Evolutionary conservation across 2,888 invertebrate genomes (phyloP), one percentile per base, ranked within the genome.

Genomic region (Cabera pusaria): DNA sequence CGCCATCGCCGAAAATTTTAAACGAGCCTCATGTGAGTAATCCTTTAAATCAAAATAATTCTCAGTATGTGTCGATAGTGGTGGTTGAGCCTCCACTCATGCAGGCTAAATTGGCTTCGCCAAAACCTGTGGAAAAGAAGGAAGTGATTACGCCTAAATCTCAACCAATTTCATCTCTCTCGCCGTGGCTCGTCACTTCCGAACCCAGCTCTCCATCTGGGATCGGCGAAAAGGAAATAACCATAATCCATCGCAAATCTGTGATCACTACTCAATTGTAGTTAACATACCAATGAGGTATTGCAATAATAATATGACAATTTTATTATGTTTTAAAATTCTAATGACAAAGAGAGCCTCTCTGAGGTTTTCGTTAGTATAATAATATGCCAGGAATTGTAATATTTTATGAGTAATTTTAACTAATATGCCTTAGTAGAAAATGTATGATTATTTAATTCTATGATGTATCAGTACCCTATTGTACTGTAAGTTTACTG

Each of bases 231-330:
- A 87, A 92, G 62, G 90, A 91, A 61, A 92, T 93, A 48, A 92
- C 93, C 26, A 91, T 93, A 34, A 94, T 96, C 53, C 93, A 95
- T 65, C 92, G 96, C 56, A 96, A 96, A 84, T 95, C 96, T 44
- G 96, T 96, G 63, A 96, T 96, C 59, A 96, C 96, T 50, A 96
- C 96, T 46, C 96, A 96, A 79, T 90, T 96, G 35, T 86, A 76
- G 57, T 26, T 6, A 21, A 29, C n/a, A 24, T 34, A 12, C 18
- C 11, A 5, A 6, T 12, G 14, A 11, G 11, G 26, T 27, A 17
- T 22, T 14, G 14, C n/a, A 22, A 16, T 21, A 9, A 5, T 2
- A 26, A 21, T 31, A 46, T 46, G 51, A 44, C 45, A 44, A 49
- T 34, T 46, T 37, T 47, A 37, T 43, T 40, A 38, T 16, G 27